Base-by-base conservation (phyloP, 2,888 invertebrate species). In the Thelaira solivaga region DNA sequence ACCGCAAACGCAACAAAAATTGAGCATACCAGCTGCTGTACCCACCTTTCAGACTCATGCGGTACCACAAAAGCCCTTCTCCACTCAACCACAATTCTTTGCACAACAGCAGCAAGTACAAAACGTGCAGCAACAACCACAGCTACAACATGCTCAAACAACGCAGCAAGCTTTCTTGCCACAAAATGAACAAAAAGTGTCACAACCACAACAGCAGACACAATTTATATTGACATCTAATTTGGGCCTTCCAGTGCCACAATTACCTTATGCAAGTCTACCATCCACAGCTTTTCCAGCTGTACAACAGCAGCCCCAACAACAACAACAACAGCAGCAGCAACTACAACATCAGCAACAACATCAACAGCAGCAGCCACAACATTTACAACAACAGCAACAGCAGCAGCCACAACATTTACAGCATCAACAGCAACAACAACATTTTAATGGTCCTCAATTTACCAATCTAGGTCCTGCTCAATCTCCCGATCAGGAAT, bases 401-500 rank as follows among this genome's bases (percentile, higher is more conserved):
- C 73, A 73, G 18, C 71, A 83, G 20, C 83, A 81, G 5, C 64
- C 62, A 0, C 64, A 64, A 0, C 80, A 78, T 7, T 26, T 16
- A 0, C 41, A 59, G n/a, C 83, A 81, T 0, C 57, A 57, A 2
- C 47, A 49, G 1, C 72, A 65, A 0, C 81, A 80, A 20, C 80
- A 78, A 45, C 82, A 80, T 16, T 84, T 82, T 61, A 74, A 81
- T 0, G 80, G 68, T 39, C 81, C 79, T 29, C 85, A 76, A 11
- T 81, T 71, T 72, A 53, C 51, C 6, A 80, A 61, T 62, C 64
- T 49, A 0, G 69, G 76, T 0, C 80, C 62, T 1, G 24, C 81
- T 4, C 85, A 83, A 41, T 78, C 83, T 0, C 80, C 85, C 0
- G 94, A 94, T 81, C 91, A 94, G 51, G 91, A 93, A 82, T 94